Evolutionary conservation across 2,797 vertebrate species (phyloP), one percentile per base, ranked within the genome.

Genomic region (Pseudochirops cupreus): DNA sequence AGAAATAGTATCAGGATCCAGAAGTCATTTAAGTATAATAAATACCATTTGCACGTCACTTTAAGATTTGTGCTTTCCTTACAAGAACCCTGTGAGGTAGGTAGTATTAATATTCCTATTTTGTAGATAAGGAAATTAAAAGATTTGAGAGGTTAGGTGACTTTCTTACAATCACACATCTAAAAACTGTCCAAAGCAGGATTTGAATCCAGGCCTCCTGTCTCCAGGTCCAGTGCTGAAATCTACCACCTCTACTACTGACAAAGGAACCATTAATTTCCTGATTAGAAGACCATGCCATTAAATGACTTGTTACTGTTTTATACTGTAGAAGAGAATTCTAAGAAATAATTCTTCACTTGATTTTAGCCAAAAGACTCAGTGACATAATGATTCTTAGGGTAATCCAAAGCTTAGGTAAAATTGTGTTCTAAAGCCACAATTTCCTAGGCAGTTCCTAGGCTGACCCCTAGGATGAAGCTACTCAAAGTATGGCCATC

Each of bases 391-490:
- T 24, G n/a, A 82, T 39, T 82, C 67, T 74, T 94, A 53, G 90
- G n/a, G 67, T 92, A 62, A 91, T 10, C 29, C 54, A 52, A 0
- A 1, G 54, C 52, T 92, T 26, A 1, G 50, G 56, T 7, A 92
- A 91, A 91, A 95, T 94, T 56, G 55, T 58, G 28, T 46, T 97
- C 90, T 93, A 92, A 92, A 91, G 87, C 50, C 74, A 92, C 16
- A 39, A 21, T 74, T 82, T 46, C 39, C 74, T 87, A 50, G 9
- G 24, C 24, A 87, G 9, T 87, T 50, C 24, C 18, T 24, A 87
- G 74, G 7, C 18, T 82, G 39, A 82, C n/a, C 13, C 18, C 39
- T 24, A 96, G 97, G 94, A 93, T 89, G 62, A 95, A 93, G 56
- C 93, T 18, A 16, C 87, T 97, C 93, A 62, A 50, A 54, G 31